Base-by-base conservation (phyloP, 2,113 vertebrate species). In the Cynocephalus volans region DNA sequence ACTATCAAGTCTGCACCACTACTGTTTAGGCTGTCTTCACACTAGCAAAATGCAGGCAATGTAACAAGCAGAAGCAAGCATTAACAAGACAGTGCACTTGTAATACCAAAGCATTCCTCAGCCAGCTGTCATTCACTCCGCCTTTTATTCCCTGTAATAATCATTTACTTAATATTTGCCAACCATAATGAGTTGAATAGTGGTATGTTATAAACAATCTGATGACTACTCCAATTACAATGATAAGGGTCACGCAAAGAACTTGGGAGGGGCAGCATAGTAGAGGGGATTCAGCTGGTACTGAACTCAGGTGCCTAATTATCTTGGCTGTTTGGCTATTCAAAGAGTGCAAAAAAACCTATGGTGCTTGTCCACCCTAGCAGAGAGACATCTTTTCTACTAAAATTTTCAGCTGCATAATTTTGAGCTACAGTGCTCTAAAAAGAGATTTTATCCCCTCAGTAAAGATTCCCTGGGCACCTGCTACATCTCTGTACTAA, bases 21-120 rank as follows among this genome's bases (percentile, higher is more conserved):
- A 17, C 33, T 76, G 48, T 54, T 90, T 80, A 93, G 56, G 58
- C 26, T 88, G 23, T 56, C 58, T 67, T 89, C 96, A 97, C 62
- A 65, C 52, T 50, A 84, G 76, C 41, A 83, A 52, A 96, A 85
- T 50, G 72, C 36, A 84, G 45, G 24, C 72, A 58, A 19, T 0
- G 0, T 6, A 80, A 60, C 36, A 62, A 62, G 31, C 45, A 84
- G 54, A 84, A 80, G 50, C 36, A 65, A 90, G 72, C 24, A 77
- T 14, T 24, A 76, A 52, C 5, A 7, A 82, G 65, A 77, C 14
- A 45, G 48, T 24, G n/a, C 23, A 28, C 83, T 76, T 33, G 19
- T 36, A 15, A 79, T 26, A 73, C 24, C 26, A 65, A 95, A 87
- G 52, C 56, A 23, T 48, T 52, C 76, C 52, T 81, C 65, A 33